Conservation (phyloP, 2,797 vertebrate species). For the Gallinago solitaria region DNA sequence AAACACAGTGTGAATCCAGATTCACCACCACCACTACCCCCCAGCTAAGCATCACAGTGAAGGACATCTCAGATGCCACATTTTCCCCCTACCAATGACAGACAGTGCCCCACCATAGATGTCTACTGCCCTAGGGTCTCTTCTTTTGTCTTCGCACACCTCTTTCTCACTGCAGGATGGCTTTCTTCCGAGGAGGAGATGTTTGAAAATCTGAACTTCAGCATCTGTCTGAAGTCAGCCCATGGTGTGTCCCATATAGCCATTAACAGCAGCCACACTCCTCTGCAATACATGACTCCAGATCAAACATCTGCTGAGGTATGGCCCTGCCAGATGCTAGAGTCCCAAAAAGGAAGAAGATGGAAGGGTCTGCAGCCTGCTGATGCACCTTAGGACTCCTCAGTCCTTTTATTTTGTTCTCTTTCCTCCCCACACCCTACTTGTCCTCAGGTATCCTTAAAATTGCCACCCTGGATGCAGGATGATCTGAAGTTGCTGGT, state of each 20-base stretch:
- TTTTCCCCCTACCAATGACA: background rate
- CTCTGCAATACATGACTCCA: background rate
- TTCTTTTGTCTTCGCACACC: background rate
- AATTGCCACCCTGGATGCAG: background rate
- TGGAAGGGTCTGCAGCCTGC: background rate
- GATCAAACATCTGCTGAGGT: constrained; percentile 1
- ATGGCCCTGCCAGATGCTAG: background rate
- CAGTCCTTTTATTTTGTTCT: background rate
- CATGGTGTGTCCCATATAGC: background rate
- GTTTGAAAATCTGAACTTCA: background rate
- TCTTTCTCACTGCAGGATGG: background rate
- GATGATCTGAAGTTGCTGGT: constrained; percentile 79
- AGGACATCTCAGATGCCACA: background rate
- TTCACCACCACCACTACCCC: background rate
- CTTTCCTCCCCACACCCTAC: background rate
- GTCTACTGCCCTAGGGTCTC: background rate
- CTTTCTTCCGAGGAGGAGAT: background rate
- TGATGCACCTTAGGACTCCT: background rate
- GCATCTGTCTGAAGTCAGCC: background rate
- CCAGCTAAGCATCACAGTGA: background rate
- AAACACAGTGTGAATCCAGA: background rate
- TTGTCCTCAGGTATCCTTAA: background rate
- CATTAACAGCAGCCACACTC: background rate
- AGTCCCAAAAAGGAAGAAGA: background rate
- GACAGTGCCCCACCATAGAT: background rate